Evolutionary conservation across 2,797 vertebrate genomes (phyloP), one percentile per base, ranked within the genome.

Genomic region (Orientallactaga sibirica): DNA sequence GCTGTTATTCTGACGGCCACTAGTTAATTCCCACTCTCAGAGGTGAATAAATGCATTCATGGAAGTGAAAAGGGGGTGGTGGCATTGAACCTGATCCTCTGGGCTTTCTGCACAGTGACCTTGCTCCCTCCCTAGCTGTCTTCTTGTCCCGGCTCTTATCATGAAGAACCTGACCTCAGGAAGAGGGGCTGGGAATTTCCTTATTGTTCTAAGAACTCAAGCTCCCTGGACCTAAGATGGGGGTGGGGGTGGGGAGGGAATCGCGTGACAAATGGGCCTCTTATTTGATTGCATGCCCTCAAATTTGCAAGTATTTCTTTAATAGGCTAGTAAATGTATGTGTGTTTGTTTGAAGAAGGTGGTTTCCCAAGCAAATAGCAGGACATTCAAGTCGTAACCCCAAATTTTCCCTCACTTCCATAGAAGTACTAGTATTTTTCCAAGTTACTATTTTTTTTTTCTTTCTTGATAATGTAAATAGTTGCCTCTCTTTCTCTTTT

Each of bases 31-130:
- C 84, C 95, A 92, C 79, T 71, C 88, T 91, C 80, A 93, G 75
- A 88, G n/a, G 92, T 97, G 97, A 97, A 97, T 97, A 94, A 94
- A 92, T 68, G 81, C 95, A 96, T 97, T 97, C 96, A 97, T 27
- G 29, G 88, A 73, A 20, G 67, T 68, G 77, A 89, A 67, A 79
- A 70, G 74, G 83, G 77, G 83, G 68, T 24, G 88, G 95, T n/a
- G 83, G 67, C 25, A 3, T 64, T 90, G 73, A 95, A 97, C 77
- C 78, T 76, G 96, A 96, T 95, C 94, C 91, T 84, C 87, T 70
- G 78, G 81, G 74, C 74, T 88, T 82, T 93, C 94, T 92, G 55
- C 58, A 1, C 18, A 1, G 70, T 7, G 22, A 94, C 81, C 48
- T 83, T n/a, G 4, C 88, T 76, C 62, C 37, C 71, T 66, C 43